Conservation (phyloP, 2,888 invertebrate genomes). For the Calliopum simillimum region DNA sequence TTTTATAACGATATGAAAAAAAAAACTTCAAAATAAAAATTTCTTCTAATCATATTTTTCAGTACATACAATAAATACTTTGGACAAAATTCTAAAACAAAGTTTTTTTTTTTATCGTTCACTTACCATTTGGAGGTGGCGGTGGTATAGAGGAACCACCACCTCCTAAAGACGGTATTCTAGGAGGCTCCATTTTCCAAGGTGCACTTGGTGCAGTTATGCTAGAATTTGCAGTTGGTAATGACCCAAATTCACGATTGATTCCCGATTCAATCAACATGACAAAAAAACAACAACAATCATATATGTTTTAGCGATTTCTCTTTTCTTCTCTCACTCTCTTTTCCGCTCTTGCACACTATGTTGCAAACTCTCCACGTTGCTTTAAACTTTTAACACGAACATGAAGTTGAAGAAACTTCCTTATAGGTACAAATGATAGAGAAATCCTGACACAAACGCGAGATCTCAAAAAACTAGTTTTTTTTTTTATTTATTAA, state of each 20-base stretch:
- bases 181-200: slow-evolving; percentile 66
- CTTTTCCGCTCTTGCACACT: slow-evolving; percentile 19
- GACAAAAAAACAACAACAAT: slow-evolving; percentile 65
- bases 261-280: slow-evolving; percentile 68
- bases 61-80: too few species aligned
- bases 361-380: too few species aligned
- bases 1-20: too few species aligned
- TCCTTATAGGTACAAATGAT: too few species aligned
- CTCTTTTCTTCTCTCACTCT: slow-evolving; percentile 35
- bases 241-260: slow-evolving; percentile 67
- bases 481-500: too few species aligned
- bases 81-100: too few species aligned
- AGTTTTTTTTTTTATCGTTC: rapidly evolving
- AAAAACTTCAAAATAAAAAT: too few species aligned
- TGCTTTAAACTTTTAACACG: too few species aligned
- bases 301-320: slow-evolving; percentile 27
- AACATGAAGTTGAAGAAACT: too few species aligned
- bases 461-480: too few species aligned
- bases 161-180: slow-evolving; percentile 58
- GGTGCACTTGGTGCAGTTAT: slow-evolving; percentile 62
- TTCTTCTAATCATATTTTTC: too few species aligned
- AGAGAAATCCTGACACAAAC: too few species aligned
- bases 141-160: slow-evolving; percentile 52
- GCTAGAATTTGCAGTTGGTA: slow-evolving; percentile 63
- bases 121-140: slow-evolving; percentile 63